Evolutionary conservation across 2,113 vertebrate genomes (phyloP).

Genomic region (Ceuthmochares aereus): DNA sequence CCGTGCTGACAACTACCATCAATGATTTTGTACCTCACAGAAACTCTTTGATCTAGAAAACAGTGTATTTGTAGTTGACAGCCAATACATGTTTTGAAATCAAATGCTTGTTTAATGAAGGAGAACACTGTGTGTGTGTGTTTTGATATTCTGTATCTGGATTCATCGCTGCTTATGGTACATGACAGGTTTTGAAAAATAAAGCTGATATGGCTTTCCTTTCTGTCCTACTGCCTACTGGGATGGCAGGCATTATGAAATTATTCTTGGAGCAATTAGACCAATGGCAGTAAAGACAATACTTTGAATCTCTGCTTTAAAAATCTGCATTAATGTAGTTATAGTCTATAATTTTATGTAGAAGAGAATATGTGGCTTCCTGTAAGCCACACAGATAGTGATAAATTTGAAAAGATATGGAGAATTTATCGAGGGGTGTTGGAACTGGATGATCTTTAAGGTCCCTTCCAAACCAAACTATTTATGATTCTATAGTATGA

Average conservation of each 20-base stretch:
- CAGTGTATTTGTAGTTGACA: constrained; percentile 33
- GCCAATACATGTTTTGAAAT: constrained; percentile 40
- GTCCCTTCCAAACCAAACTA: too few species aligned
- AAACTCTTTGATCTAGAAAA: constrained; percentile 48
- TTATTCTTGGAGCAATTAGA: not conserved
- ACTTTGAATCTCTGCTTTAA: not conserved
- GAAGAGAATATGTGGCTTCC: not conserved
- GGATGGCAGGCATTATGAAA: not conserved
- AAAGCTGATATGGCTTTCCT: not conserved
- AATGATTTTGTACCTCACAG: constrained; percentile 4
- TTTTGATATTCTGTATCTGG: constrained; percentile 47
- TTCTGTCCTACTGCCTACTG: not conserved
- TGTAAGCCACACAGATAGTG: not conserved
- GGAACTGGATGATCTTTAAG: too few species aligned
- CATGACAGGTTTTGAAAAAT: constrained; percentile 43
- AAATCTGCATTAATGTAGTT: not conserved
- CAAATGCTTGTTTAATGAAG: constrained; percentile 40
- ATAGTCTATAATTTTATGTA: not conserved
- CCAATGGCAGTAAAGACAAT: not conserved
- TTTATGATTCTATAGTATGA: too few species aligned
- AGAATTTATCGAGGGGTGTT: not conserved
- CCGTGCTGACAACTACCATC: not conserved
- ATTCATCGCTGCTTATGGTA: constrained; percentile 26
- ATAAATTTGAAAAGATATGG: not conserved
- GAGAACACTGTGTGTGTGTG: not conserved